phyloP scores from a whole-genome alignment of 1,140 invertebrate species.

The Daktulosphaira vitifoliae region DNA sequence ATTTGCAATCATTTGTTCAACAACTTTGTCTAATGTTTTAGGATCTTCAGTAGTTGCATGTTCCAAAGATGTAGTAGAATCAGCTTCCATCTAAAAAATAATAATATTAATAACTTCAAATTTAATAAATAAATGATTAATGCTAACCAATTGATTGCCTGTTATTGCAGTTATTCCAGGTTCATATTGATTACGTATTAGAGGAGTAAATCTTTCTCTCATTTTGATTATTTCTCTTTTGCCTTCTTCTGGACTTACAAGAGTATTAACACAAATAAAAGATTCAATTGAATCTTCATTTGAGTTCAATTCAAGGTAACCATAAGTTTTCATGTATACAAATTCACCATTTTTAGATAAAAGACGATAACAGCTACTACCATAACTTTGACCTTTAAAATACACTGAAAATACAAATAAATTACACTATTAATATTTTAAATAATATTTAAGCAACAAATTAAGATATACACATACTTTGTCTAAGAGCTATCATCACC shows the following conservation, averaged over 20 bases:
- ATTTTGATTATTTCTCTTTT: conserved; percentile 31
- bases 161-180: conserved; percentile 27
- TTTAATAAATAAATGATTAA: too few species aligned
- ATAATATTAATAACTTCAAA: too few species aligned
- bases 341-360: conserved; percentile 66
- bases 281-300: conserved; percentile 61
- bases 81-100: conserved; percentile 13
- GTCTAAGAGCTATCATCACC: conserved; percentile 69
- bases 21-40: conserved; percentile 39
- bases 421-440: background rate
- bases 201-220: conserved; percentile 29
- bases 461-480: conserved; percentile 56
- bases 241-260: conserved; percentile 47
- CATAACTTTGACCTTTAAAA: conserved; percentile 44
- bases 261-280: conserved; percentile 74
- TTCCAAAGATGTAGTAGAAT: conserved; percentile 9
- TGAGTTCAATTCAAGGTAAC: conserved; percentile 65
- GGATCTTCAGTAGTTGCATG: conserved; percentile 35
- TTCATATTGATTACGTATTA: conserved; percentile 21
- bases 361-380: conserved; percentile 71
- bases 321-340: conserved; percentile 69
- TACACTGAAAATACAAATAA: background rate
- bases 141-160: conserved; percentile 20
- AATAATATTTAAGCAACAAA: background rate
- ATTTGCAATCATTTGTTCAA: conserved; percentile 39